Conservation (phyloP, 2,888 invertebrate species). For the Brenthis ino region DNA sequence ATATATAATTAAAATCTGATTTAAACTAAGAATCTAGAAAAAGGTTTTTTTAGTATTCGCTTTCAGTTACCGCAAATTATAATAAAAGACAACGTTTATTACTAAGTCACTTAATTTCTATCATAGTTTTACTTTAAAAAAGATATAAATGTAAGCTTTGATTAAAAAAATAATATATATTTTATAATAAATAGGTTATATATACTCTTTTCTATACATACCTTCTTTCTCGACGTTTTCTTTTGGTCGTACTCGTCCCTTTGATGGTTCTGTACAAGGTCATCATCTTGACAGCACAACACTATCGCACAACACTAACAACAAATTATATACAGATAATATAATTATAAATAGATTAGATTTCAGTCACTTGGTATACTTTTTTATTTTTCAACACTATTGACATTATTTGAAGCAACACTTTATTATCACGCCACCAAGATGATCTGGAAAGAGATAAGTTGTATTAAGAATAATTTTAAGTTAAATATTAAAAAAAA, state of each 20-base stretch:
- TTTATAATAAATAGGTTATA: background rate
- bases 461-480: background rate
- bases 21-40: too few relatives aligned
- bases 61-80: too few relatives aligned
- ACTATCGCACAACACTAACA: constrained; percentile 41
- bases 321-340: constrained; percentile 31
- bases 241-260: constrained; percentile 76
- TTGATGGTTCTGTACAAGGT: constrained; percentile 82
- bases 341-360: constrained; percentile 30
- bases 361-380: background rate
- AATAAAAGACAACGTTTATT: too few relatives aligned
- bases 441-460: constrained; percentile 16
- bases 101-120: too few relatives aligned
- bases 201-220: constrained; percentile 39
- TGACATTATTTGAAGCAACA: constrained; percentile 19
- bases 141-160: too few relatives aligned
- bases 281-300: constrained; percentile 73
- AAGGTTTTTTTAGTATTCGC: too few relatives aligned
- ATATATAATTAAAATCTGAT: too few relatives aligned
- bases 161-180: background rate
- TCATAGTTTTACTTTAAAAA: too few relatives aligned
- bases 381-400: constrained; percentile 6
- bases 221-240: constrained; percentile 80
- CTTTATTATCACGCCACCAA: constrained; percentile 7
- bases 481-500: too few relatives aligned